Base-by-base conservation (phyloP, 2,888 invertebrate genomes). In the Leucophenga montana region DNA sequence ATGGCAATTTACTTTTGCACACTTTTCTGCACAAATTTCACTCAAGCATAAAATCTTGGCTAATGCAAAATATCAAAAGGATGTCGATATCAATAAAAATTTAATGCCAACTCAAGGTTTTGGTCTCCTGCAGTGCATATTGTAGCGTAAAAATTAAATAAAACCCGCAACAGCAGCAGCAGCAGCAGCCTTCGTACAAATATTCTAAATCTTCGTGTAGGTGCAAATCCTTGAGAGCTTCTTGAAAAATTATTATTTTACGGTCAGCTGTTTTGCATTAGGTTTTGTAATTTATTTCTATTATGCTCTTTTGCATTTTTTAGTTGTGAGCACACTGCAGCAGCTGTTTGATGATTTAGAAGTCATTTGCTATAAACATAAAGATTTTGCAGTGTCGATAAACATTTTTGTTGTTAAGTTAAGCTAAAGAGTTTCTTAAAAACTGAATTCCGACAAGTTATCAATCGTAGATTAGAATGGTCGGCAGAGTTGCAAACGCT, bases 261-360 rank as follows among this genome's bases (percentile, higher is more conserved):
- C 16, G 62, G 54, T n/a, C 69, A 80, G 82, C 78, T 80, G 80
- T 69, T 83, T 82, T 78, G 75, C 82, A 83, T 82, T 78, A 83
- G 73, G 1, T 11, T 39, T 8, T 3, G 6, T 16, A 53, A 53
- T 53, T 3, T 53, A 9, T 16, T 20, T 53, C 3, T 54, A 13
- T 54, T 13, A 54, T 54, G 54, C 4, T 11, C n/a, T 50, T 18
- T 11, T 18, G 18, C 53, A n/a, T n/a, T 27, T 65, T 65, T 50
- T 27, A 48, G 46, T 20, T 20, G 50, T 54, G 20, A 27, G 67
- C 20, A 13, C 50, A 27, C 11, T 16, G 44, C 75, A 74, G 73
- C 73, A 66, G 33, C 8, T 33, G 33, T 33, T 33, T 3, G 8
- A 33, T 33, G 33, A n/a, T n/a, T n/a, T n/a, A n/a, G n/a, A 39